Evolutionary conservation across 2,797 vertebrate genomes (phyloP).

Genomic region (Dermochelys coriacea): DNA sequence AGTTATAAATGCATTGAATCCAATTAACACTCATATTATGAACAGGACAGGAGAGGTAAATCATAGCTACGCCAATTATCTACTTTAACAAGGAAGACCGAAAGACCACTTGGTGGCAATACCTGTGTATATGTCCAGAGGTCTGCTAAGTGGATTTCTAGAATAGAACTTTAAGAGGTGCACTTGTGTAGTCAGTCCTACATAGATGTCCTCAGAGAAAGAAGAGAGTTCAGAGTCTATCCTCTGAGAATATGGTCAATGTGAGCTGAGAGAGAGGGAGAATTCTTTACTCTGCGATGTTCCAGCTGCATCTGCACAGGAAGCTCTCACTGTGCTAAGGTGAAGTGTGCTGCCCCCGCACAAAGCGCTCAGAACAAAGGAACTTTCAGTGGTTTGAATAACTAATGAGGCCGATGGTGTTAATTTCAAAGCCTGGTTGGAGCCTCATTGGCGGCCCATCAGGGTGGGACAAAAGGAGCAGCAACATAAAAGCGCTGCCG

Average conservation of each 20-base stretch:
- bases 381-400: not conserved
- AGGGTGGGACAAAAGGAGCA: too few relatives aligned
- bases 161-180: not conserved
- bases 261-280: not conserved
- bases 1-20: not conserved
- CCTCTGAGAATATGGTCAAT: not conserved
- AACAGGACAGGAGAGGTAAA: not conserved
- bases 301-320: not conserved
- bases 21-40: too few relatives aligned
- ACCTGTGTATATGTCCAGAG: not conserved
- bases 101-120: not conserved
- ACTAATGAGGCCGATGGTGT: not conserved
- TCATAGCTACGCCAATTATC: not conserved
- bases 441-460: not conserved
- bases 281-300: not conserved
- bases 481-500: too few relatives aligned
- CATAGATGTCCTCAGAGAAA: not conserved
- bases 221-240: not conserved
- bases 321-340: not conserved
- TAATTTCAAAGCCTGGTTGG: not conserved
- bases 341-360: not conserved
- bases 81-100: not conserved
- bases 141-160: not conserved
- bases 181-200: not conserved
- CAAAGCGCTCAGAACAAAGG: not conserved